These are phyloP conservation scores for Lucinisca nassula DNA, from an alignment of 2,888 invertebrate genomes.

Conservation along the genomic window DNA sequence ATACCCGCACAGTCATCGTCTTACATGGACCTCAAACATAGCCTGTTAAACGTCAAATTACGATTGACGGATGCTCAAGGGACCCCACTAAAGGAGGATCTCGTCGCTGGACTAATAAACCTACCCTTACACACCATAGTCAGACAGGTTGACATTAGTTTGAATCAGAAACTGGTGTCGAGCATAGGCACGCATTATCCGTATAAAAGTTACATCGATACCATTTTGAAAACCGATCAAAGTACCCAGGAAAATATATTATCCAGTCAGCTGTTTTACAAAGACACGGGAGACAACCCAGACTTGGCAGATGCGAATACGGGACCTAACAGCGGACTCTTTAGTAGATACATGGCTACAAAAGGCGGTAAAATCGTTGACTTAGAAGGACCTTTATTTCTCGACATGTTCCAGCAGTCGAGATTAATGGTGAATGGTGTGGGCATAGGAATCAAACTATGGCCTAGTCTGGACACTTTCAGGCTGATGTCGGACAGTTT, in stretches of 20 bases:
- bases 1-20: background rate
- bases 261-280: conserved; percentile 43
- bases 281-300: conserved; percentile 47
- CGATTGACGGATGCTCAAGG: conserved; percentile 39
- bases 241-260: too few species aligned
- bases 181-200: conserved; percentile 56
- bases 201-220: conserved; percentile 68
- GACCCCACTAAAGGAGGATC: background rate
- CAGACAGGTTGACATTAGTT: conserved; percentile 36
- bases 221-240: conserved; percentile 44
- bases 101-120: conserved; percentile 32
- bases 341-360: conserved; percentile 20
- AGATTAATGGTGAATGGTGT: conserved; percentile 55
- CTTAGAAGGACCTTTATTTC: too few species aligned
- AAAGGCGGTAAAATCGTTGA: conserved; percentile 48
- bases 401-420: conserved; percentile 54
- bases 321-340: conserved; percentile 47
- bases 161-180: conserved; percentile 31
- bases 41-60: conserved; percentile 20
- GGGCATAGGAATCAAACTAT: conserved; percentile 50
- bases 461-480: conserved; percentile 39
- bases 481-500: conserved; percentile 35
- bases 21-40: conserved; percentile 22
- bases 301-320: conserved; percentile 36
- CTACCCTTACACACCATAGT: too few species aligned